These are phyloP conservation scores for Megalopta genalis DNA, from an alignment of 1,140 invertebrate species.

Conservation along the genomic window DNA sequence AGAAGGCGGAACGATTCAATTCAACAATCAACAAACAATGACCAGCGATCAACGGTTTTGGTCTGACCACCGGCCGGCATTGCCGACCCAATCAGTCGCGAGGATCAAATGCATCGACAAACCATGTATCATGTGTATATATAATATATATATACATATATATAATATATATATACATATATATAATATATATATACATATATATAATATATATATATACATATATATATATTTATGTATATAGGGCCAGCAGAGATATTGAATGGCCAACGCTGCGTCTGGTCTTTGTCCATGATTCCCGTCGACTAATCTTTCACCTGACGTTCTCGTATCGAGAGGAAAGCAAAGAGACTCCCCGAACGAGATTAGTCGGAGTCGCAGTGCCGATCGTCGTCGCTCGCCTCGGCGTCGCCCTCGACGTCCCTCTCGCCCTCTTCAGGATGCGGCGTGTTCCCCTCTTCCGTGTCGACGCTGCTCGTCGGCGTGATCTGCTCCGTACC, in stretches of 20 bases:
- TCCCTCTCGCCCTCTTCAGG: slow-evolving; percentile 81
- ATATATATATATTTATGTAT: too few species aligned
- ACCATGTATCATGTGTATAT: background rate
- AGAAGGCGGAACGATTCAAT: background rate
- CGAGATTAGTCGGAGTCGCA: slow-evolving; percentile 11
- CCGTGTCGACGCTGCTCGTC: slow-evolving; percentile 83
- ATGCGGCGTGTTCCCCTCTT: slow-evolving; percentile 80
- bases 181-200: too few species aligned
- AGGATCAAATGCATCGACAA: background rate
- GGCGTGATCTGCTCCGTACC: slow-evolving; percentile 81
- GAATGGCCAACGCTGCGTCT: slow-evolving; percentile 3
- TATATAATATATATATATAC: too few species aligned
- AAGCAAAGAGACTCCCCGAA: background rate
- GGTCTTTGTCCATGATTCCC: background rate
- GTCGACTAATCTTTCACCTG: background rate
- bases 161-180: too few species aligned
- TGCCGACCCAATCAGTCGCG: background rate
- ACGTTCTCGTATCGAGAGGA: too few species aligned
- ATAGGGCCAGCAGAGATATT: background rate
- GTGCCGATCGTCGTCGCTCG: slow-evolving; percentile 80
- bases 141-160: too few species aligned
- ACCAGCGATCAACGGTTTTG: background rate
- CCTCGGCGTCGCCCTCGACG: slow-evolving; percentile 82
- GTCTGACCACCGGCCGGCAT: background rate
- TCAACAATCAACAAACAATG: slow-evolving; percentile 1